Evolutionary conservation across 2,797 vertebrate genomes (phyloP).

Genomic region (Esox masquinongy): DNA sequence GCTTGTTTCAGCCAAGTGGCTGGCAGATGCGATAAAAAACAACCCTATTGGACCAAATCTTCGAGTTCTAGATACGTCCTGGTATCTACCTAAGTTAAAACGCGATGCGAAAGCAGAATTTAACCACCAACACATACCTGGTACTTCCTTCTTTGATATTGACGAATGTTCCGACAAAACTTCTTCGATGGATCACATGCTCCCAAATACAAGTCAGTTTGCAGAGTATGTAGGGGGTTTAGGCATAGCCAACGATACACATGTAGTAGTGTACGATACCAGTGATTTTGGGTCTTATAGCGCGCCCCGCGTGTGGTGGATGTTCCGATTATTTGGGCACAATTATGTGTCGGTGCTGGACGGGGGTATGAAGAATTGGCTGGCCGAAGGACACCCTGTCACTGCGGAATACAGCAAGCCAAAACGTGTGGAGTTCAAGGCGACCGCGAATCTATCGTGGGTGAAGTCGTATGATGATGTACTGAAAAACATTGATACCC

Average conservation of each 20-base stretch:
- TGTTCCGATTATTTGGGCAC: constrained; percentile 94
- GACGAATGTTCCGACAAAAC: constrained; percentile 82
- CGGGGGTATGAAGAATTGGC: constrained; percentile 89
- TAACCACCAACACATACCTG: constrained; percentile 82
- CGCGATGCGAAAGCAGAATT: constrained; percentile 84
- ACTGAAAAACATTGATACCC: constrained; percentile 79
- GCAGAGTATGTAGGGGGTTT: constrained; percentile 80
- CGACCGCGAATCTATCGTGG: constrained; percentile 69
- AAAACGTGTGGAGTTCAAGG: constrained; percentile 67
- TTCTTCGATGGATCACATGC: constrained; percentile 84
- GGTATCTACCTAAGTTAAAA: constrained; percentile 83
- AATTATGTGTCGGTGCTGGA: constrained; percentile 86
- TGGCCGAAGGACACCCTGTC: constrained; percentile 76
- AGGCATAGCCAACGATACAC: constrained; percentile 85
- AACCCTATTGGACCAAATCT: constrained; percentile 74
- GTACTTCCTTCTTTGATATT: constrained; percentile 88
- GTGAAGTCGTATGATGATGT: constrained; percentile 89
- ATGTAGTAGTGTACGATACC: constrained; percentile 93
- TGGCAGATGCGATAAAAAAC: constrained; percentile 77
- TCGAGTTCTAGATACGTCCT: constrained; percentile 87
- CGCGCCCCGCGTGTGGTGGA: constrained; percentile 94
- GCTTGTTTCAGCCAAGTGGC: constrained; percentile 85
- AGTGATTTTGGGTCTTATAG: constrained; percentile 84
- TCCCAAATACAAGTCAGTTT: constrained; percentile 80
- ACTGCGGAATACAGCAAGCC: constrained; percentile 71